A percentile compares a stretch with the other conserved stretches of the same genome.
Conservation (phyloP, 2,113 vertebrate species). For the Ciconia boyciana region DNA sequence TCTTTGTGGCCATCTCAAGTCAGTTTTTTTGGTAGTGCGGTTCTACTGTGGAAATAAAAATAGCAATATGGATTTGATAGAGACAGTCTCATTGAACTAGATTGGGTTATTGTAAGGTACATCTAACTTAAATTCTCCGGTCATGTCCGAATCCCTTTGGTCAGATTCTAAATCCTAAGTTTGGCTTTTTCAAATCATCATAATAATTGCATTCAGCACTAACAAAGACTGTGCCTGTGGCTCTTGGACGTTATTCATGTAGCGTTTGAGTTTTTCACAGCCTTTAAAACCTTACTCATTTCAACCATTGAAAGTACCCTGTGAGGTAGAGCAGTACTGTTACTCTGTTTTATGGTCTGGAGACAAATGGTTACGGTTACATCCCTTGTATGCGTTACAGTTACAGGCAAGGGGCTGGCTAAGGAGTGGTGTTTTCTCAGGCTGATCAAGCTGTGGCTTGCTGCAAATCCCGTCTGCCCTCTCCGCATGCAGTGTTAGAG, state of each 20-base stretch:
- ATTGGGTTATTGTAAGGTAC: background rate
- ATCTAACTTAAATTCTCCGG: background rate
- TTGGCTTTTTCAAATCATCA: background rate
- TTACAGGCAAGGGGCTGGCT: background rate
- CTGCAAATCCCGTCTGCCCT: conserved; percentile 49
- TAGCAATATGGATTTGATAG: background rate
- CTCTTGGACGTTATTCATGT: background rate
- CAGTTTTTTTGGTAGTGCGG: background rate
- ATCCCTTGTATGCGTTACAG: fast-evolving
- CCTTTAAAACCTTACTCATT: background rate
- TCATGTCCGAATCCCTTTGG: background rate
- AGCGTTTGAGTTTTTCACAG: background rate
- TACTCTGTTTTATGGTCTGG: background rate
- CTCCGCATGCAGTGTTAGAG: background rate
- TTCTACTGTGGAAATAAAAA: background rate
- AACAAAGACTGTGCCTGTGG: background rate
- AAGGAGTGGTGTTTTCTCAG: background rate
- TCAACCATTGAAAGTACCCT: background rate
- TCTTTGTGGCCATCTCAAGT: background rate
- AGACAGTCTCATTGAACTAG: background rate
- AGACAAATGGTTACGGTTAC: background rate
- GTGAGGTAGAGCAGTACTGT: background rate
- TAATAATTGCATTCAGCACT: background rate
- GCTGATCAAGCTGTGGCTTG: conserved; percentile 42
- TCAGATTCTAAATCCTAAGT: background rate